phyloP scores from a whole-genome alignment of 2,888 invertebrate species.

The Volucella inflata region DNA sequence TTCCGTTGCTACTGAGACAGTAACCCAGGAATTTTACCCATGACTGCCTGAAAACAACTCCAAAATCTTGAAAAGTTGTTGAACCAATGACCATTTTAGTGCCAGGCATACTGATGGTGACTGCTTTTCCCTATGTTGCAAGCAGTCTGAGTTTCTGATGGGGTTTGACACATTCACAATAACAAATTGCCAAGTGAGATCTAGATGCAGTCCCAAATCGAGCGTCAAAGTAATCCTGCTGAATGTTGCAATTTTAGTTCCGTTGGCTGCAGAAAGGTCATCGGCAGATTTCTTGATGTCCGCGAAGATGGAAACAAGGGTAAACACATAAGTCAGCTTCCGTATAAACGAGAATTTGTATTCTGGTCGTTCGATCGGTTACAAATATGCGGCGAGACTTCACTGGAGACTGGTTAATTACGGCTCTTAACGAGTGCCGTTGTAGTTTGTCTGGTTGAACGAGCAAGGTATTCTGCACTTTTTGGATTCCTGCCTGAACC shows the following conservation, averaged over 20 bases:
- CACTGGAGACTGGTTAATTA: background rate
- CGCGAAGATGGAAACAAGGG: background rate
- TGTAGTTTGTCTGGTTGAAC: background rate
- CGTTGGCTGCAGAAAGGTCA: no score
- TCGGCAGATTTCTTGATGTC: conserved; percentile 14
- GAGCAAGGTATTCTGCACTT: background rate
- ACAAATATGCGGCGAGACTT: conserved; percentile 3
- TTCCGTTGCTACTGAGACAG: no score
- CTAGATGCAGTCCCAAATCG: conserved; percentile 76
- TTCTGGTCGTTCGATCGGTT: conserved; percentile 10
- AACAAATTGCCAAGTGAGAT: conserved; percentile 76
- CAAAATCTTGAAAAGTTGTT: conserved; percentile 15
- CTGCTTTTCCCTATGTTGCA: background rate
- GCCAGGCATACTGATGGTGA: background rate
- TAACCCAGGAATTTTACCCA: no score
- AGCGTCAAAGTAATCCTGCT: no score
- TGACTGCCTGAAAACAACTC: no score
- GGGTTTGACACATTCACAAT: conserved; percentile 78
- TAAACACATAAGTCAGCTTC: conserved; percentile 32
- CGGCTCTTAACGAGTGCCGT: background rate
- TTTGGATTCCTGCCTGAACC: background rate
- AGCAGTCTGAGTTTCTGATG: conserved; percentile 77
- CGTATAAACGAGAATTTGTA: conserved; percentile 40
- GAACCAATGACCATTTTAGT: conserved; percentile 8
- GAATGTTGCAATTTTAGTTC: no score